Base-by-base conservation (phyloP, 2,888 invertebrate species). In the Meganola albula region DNA sequence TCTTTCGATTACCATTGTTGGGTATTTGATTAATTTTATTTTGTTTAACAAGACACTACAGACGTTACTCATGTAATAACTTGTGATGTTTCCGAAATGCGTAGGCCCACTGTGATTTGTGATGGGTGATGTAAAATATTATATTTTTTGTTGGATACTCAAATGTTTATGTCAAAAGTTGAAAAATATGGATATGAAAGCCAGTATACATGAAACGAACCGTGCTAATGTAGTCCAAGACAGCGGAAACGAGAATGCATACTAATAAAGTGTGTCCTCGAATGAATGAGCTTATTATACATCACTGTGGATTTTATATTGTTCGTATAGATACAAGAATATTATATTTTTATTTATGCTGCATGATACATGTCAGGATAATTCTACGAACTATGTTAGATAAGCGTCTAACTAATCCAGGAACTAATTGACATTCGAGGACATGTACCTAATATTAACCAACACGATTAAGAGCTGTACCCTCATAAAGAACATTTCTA, bases 21-120 rank as follows among this genome's bases (percentile, higher is more conserved):
- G 51, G 40, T 50, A 57, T 61, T 62, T 65, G 58, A 63, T 63
- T 63, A 63, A 65, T 63, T 50, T 55, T 59, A 59, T 61, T 61
- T 61, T 65, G 60, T 53, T 55, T 53, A 53, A 56, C 57, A 57
- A 57, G 52, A 52, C 52, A 45, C 32, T 48, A 44, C 39, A 47
- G 31, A 37, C 20, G 24, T 10, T 31, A 40, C 24, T 18, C 33
- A 49, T 30, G 45, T 41, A 42, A 40, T 44, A 48, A 50, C 38
- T 39, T 37, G 36, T 48, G 41, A 45, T 48, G 23, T 40, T 32
- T 36, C 43, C 41, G 16, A 44, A 36, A 36, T 31, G 44, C 36
- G 53, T 53, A 55, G 53, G 56, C 43, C 36, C 55, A 48, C 44
- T 33, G 30, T 50, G 44, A 47, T 47, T 52, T 51, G 45, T 51